Evolutionary conservation across 1,140 invertebrate genomes (phyloP), one percentile per base, ranked within the genome.

Genomic region (Zaprionus ornatus): DNA sequence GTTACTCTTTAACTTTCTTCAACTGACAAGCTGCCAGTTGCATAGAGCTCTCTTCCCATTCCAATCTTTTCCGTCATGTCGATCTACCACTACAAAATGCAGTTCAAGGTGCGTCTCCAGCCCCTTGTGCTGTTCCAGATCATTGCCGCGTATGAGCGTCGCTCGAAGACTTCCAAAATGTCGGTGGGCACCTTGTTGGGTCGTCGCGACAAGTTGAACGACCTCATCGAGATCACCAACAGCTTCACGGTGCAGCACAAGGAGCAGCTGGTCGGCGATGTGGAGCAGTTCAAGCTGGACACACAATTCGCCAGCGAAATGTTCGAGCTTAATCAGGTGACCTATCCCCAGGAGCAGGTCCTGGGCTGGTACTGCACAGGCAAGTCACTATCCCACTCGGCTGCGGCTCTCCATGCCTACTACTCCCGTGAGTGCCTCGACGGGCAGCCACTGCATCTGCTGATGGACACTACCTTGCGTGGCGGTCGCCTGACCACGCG

Each of bases 41-140:
- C 7, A 12, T 15, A 10, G 21, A 27, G 10, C n/a, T 9, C 7
- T 42, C 40, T n/a, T 45, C n/a, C 21, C 35, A 7, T 19, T 19
- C 6, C 1, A 25, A 7, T 17, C 40, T 17, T n/a, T 15, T 54
- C 12, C 17, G 54, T 5, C 45, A 79, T 79, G 77, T 79, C 73
- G 19, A 48, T 75, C 10, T 59, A 45, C 13, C 75, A 76, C 29
- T 85, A 69, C 7, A 77, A 54, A 50, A 12, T 90, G 13, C 60
- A 60, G 10, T 17, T 76, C 23, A 82, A 82, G 35, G 76, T 90
- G 42, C 55, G 68, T 27, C n/a, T 90, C 3, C 72, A 86, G 15
- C 85, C 86, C 0, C n/a, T 90, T 40, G 85, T 90, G 17, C 25
- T 90, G 3, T 90, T 90, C 25, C 86, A 90, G 45, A 86, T 90